phyloP scores from a whole-genome alignment of 2,113 vertebrate species.

The Suricata suricatta region DNA sequence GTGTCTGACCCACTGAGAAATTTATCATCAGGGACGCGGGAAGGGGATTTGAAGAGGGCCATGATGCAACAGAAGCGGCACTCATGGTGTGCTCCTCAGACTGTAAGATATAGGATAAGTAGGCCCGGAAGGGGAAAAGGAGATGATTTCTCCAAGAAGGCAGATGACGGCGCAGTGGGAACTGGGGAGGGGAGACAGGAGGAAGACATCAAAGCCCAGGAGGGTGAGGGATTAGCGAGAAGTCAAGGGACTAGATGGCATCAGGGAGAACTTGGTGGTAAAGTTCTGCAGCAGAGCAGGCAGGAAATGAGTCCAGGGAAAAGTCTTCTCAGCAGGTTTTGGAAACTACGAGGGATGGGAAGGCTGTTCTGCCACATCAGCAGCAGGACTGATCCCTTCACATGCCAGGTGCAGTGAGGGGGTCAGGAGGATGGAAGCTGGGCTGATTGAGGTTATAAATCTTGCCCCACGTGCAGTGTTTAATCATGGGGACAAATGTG shows the following conservation, averaged over 20 bases:
- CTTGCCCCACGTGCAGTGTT: background rate
- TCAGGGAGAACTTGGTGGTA: background rate
- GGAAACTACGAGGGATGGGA: background rate
- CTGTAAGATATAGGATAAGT: constrained; percentile 38
- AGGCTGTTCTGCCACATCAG: background rate
- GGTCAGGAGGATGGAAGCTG: background rate
- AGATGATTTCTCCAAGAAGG: constrained; percentile 12
- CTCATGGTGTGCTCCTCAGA: constrained; percentile 29
- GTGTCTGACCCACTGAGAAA: background rate
- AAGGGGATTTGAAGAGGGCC: constrained; percentile 14
- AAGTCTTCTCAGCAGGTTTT: background rate
- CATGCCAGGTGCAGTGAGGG: background rate
- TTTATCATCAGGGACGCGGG: background rate
- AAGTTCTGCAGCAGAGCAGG: background rate
- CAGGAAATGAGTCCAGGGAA: background rate
- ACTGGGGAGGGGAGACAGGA: background rate
- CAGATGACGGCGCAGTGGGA: background rate
- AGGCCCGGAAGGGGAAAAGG: constrained; percentile 1
- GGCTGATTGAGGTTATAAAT: background rate
- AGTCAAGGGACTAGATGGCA: background rate
- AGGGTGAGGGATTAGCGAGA: background rate
- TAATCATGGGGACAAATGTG: background rate
- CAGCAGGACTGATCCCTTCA: background rate
- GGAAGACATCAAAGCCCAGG: background rate
- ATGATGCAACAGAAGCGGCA: constrained; percentile 25